Evolutionary conservation across 2,888 invertebrate genomes (phyloP).

Genomic region (Colletes collaris): DNA sequence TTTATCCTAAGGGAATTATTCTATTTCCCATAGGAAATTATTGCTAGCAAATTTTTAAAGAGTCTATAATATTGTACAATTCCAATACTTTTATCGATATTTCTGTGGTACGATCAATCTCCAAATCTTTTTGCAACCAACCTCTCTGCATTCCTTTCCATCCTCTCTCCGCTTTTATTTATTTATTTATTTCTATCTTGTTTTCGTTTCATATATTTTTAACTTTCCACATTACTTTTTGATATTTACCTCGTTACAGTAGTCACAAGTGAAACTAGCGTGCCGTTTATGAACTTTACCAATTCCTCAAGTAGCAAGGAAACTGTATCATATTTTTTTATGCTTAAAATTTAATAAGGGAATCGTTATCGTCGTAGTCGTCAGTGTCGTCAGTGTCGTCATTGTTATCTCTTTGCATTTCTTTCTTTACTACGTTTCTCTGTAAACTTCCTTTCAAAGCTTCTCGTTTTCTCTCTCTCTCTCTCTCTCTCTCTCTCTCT

Average conservation of each 20-base stretch:
- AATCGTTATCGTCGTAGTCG: constrained; percentile 25
- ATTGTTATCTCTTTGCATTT: not conserved
- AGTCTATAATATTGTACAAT: constrained; percentile 44
- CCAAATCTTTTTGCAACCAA: constrained; percentile 13
- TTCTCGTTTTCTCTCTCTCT: constrained; percentile 9
- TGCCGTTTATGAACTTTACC: not conserved
- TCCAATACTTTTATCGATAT: constrained; percentile 61
- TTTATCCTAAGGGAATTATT: not conserved
- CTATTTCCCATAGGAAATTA: too few species aligned
- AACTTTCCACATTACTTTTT: constrained; percentile 4
- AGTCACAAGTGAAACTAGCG: constrained; percentile 15
- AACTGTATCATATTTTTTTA: constrained; percentile 5
- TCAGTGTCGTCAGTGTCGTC: too few species aligned
- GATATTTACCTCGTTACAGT: constrained; percentile 13
- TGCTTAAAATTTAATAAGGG: constrained; percentile 25
- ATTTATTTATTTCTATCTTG: not conserved
- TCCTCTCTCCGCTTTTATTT: not conserved
- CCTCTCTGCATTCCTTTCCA: not conserved
- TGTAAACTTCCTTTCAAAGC: constrained; percentile 6
- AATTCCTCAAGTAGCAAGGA: constrained; percentile 1
- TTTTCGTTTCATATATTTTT: not conserved
- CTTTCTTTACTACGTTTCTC: constrained; percentile 5
- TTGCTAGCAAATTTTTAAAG: not conserved
- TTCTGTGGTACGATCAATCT: constrained; percentile 19
- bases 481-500: constrained; percentile 15